Percentiles rank a stretch among this genome's conserved stretches.
Evolutionary conservation across 2,113 vertebrate species (phyloP).

Genomic region (Bucco capensis): DNA sequence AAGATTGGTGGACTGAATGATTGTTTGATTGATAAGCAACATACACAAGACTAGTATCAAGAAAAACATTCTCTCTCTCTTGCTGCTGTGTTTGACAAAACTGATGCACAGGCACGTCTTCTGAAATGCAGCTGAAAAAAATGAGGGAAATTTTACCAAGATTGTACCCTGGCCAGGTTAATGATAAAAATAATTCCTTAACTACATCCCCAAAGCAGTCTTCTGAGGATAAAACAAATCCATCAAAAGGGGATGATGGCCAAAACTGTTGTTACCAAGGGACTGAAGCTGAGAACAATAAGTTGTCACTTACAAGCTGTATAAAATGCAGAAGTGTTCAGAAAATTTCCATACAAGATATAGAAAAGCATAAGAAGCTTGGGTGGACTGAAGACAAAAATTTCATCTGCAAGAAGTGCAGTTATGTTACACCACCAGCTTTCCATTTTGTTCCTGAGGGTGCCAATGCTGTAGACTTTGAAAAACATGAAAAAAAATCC

Average conservation of each 20-base stretch:
- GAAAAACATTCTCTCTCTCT: not conserved
- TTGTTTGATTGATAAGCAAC: not conserved
- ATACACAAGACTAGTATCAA: not conserved
- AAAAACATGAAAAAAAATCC: constrained; percentile 1
- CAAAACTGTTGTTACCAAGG: constrained; percentile 51
- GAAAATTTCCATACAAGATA: constrained; percentile 49
- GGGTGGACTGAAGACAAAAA: constrained; percentile 43
- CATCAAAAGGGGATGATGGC: constrained; percentile 18
- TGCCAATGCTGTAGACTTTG: constrained; percentile 6
- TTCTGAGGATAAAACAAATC: constrained; percentile 28
- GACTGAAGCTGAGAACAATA: constrained; percentile 60
- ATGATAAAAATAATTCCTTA: constrained; percentile 43
- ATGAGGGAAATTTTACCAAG: constrained; percentile 73
- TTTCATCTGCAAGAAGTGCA: constrained; percentile 70
- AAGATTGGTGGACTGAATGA: not conserved
- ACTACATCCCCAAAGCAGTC: constrained; percentile 68
- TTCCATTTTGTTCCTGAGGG: constrained; percentile 50
- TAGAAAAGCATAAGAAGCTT: constrained; percentile 24
- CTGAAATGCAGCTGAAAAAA: constrained; percentile 74
- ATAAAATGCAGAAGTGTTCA: constrained; percentile 66
- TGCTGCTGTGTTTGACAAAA: not conserved
- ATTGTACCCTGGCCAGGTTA: constrained; percentile 43
- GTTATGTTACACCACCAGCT: not conserved
- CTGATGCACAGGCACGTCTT: not conserved
- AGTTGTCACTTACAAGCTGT: constrained; percentile 46